Evolutionary conservation across 2,797 vertebrate species (phyloP), one percentile per base, ranked within the genome.

Genomic region (Denticeps clupeoides): DNA sequence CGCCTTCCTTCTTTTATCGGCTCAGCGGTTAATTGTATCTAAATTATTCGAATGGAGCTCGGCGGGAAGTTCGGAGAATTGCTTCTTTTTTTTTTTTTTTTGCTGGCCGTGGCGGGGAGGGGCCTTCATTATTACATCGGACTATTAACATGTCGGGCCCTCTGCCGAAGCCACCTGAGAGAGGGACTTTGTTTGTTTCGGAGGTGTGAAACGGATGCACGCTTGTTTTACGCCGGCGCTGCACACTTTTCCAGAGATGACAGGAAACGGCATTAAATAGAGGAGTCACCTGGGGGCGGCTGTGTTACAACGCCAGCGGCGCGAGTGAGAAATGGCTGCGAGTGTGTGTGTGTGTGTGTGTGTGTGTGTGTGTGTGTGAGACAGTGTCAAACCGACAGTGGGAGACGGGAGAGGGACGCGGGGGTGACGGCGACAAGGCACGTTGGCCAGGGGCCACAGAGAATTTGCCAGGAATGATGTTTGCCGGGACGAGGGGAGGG

Each of bases 381-480:
- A 48, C 42, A 50, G 29, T 57, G 25, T 24, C 49, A 58, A 45
- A 54, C 56, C 60, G 47, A 22, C 50, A 28, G 25, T 31, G 52
- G 41, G 49, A 57, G 12, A 31, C 13, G 16, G 33, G 19, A 40
- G 42, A 31, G 41, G 55, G 53, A 52, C 19, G 11, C 45, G 45
- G 47, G 33, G 46, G 16, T 27, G 37, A 52, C 32, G 45, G 9
- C 46, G 23, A 15, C 33, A 19, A 55, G 47, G 40, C 47, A 22
- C 37, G 35, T 38, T 63, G 58, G 43, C 56, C 31, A 43, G 32
- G 18, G 49, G 54, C 62, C 58, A 56, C 16, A 4, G 23, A 44
- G 50, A 61, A 61, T 64, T 58, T 63, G 59, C 51, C 62, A 38
- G 26, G 41, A n/a, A n/a, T n/a, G n/a, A n/a, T n/a, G n/a, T n/a